Evolutionary conservation across 2,113 vertebrate species (phyloP), one percentile per base, ranked within the genome.

Genomic region (Ivindomyrus marchei): DNA sequence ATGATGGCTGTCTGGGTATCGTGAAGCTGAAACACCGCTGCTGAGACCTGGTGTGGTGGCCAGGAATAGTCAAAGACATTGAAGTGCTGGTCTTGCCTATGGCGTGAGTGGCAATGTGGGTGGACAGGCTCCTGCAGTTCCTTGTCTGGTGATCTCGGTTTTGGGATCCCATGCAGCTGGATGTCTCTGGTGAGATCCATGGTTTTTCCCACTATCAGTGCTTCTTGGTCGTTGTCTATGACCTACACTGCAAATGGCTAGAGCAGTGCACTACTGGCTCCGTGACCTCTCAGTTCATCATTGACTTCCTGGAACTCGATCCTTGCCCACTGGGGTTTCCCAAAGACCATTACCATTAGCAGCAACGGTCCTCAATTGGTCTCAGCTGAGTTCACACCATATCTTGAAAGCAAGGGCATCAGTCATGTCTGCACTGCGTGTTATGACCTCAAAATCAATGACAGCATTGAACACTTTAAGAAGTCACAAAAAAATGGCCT

Each of bases 181-280:
- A 88, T 49, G 31, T 91, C 13, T 91, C 53, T 47, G 83, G 87
- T 9, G 80, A 91, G 39, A 9, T 89, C 15, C 90, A 74, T 87
- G 87, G 27, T 0, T 42, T 31, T 0, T 88, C 85, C 53, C 62
- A 90, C 27, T 88, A 89, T 11, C 88, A 89, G 5, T 47, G n/a
- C 11, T 90, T 91, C 42, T 46, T 90, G 3, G 24, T 90, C 1
- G 77, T 92, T 53, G 58, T 36, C 17, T 91, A 90, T 74, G 89
- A 90, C 74, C 86, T 89, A 4, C 53, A 91, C 13, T 92, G 85
- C 19, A 91, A 90, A 62, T 88, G 90, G 90, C 90, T 88, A 2
- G 49, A 91, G n/a, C 87, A 10, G 24, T 66, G 8, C 24, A n/a
- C n/a, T 31, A 70, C 62, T 27, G 58, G 10, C n/a, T 70, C 62